Evolutionary conservation across 2,113 vertebrate species (phyloP), one percentile per base, ranked within the genome.

Genomic region (Indri indri): DNA sequence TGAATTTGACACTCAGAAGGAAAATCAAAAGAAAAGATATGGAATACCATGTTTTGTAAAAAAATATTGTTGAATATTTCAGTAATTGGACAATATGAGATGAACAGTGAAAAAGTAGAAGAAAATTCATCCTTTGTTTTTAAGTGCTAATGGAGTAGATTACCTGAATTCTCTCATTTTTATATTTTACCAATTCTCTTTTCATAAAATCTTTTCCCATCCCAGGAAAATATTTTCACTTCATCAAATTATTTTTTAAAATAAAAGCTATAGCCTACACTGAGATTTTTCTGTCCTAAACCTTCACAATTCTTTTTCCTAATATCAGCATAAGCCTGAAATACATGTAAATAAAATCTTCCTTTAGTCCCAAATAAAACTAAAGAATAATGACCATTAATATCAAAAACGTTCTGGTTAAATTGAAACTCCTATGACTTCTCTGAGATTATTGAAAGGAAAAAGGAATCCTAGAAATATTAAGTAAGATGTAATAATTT

Each of bases 191-290:
- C 12, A 83, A 12, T 84, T 83, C 22, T 83, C 20, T 74, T 2
- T 74, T 89, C 11, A 57, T 32, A 79, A 80, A 37, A 80, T 83
- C n/a, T 88, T 45, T 65, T 70, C 9, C 16, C 23, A 90, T 32
- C 8, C 14, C 50, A 84, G 45, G 45, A 91, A 79, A 71, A 90
- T 37, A 77, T 87, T 77, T 83, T 65, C 50, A 82, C 25, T 74
- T 61, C 13, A 90, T 81, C 50, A 52, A 76, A 91, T 61, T 82
- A 76, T 87, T 96, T 74, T 92, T 88, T 20, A 22, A 82, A 87
- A 79, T 79, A 88, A 83, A 50, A 50, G 13, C 20, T 18, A 22
- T 14, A 63, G 23, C 8, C 45, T 84, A 23, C 3, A 23, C 74
- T 74, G 71, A 66, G 30, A 42, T 66, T 80, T 42, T 77, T 93